These are phyloP conservation scores for Chaunax sp. DNA, from an alignment of 2,797 vertebrate genomes.

Conservation along the genomic window DNA sequence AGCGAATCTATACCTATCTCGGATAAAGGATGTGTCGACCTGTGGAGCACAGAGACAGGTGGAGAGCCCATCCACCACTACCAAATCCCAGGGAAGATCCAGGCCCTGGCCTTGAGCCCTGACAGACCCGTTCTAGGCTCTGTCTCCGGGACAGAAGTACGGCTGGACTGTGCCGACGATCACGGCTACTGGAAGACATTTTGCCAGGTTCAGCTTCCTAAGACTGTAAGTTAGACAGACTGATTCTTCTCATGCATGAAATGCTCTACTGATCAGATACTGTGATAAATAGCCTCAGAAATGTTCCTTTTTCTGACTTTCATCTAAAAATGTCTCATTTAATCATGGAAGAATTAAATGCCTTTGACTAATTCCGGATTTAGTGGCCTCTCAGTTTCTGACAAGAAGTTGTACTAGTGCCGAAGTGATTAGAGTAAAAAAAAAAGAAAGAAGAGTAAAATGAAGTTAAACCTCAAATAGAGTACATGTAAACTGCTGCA, in stretches of 20 bases:
- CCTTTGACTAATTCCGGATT: neutral
- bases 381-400: neutral
- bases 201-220: conserved; percentile 84
- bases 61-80: conserved; percentile 88
- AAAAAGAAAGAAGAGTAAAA: neutral
- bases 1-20: neutral
- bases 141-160: conserved; percentile 85
- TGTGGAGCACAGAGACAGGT: conserved; percentile 91
- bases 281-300: conserved; percentile 17
- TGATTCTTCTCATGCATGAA: neutral
- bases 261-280: conserved; percentile 4
- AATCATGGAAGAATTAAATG: neutral
- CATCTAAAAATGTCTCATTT: neutral
- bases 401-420: neutral
- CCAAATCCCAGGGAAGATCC: conserved; percentile 86
- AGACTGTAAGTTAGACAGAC: conserved; percentile 83
- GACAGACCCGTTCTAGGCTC: conserved; percentile 84
- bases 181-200: conserved; percentile 88
- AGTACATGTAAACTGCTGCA: too few relatives aligned
- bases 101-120: conserved; percentile 85
- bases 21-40: conserved; percentile 86
- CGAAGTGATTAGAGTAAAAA: too few relatives aligned
- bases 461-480: neutral
- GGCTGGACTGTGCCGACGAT: conserved; percentile 85
- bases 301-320: neutral